phyloP scores from a whole-genome alignment of 2,797 vertebrate genomes.

The Tokudaia tokunoshimensis region DNA sequence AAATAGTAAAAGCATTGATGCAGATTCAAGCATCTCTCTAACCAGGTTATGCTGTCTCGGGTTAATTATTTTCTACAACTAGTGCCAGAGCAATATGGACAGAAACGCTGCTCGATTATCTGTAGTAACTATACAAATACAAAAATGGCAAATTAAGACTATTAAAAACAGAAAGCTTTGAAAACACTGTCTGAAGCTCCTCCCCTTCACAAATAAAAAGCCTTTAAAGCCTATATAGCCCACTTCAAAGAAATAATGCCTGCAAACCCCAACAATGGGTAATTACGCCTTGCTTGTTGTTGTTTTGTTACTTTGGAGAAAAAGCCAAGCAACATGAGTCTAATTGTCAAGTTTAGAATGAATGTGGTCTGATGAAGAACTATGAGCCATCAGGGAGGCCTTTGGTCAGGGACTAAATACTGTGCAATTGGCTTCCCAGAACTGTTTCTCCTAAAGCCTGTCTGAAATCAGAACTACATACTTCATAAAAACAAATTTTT shows the following conservation, averaged over 20 bases:
- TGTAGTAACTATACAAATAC: constrained; percentile 17
- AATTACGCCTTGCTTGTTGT: not conserved
- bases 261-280: constrained; percentile 9
- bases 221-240: not conserved
- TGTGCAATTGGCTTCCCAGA: constrained; percentile 11
- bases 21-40: not conserved
- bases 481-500: constrained; percentile 69
- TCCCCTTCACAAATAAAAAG: not conserved
- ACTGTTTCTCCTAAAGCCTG: constrained; percentile 20
- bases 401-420: constrained; percentile 39
- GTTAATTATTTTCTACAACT: constrained; percentile 30
- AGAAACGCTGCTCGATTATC: constrained; percentile 19
- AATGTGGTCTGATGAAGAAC: constrained; percentile 62
- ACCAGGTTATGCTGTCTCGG: not conserved
- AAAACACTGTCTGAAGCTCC: not conserved
- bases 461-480: constrained; percentile 62
- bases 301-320: constrained; percentile 46
- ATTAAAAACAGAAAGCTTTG: constrained; percentile 18
- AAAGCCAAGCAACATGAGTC: constrained; percentile 22
- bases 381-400: constrained; percentile 23
- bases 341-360: constrained; percentile 52
- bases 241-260: not conserved
- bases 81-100: not conserved
- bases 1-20: not conserved
- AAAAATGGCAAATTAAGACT: constrained; percentile 26